Evolutionary conservation across 1,140 invertebrate genomes (phyloP), one percentile per base, ranked within the genome.

Genomic region (Pseudomyrmex sp.): DNA sequence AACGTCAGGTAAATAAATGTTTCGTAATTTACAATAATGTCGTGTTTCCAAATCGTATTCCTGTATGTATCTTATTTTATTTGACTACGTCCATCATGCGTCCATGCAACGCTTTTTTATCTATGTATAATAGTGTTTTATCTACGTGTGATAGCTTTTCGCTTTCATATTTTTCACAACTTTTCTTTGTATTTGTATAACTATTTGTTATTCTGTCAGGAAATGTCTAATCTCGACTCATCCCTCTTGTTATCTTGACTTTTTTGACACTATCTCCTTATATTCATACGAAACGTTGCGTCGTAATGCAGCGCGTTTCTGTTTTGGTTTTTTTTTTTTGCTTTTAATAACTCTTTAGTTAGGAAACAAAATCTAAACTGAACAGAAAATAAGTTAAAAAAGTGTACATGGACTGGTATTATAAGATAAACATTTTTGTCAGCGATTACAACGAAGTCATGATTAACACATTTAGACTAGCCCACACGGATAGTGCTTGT

Each of bases 1-100:
- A 88, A 89, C 86, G 88, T 87, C 82, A 91, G 90, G 85, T 92
- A 89, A 91, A 90, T 91, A 90, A 90, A 91, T 91, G 89, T 92
- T 92, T 91, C 90, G 87, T 92, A 91, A 91, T 91, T 93, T 88
- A 88, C 89, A 89, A 91, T 86, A 87, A 89, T 48, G 58, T 58
- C 62, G 88, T 85, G 85, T 83, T 88, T 84, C 69, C 82, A 61
- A 72, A 74, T 83, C 52, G 7, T 88, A 13, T 18, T 54, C 13
- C 50, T 23, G 59, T 35, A 68, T 4, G n/a, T 18, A 50, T 59
- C 8, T 50, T 46, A 48, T 65, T 70, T 12, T 26, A 35, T 20
- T 20, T 35, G 35, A 35, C 35, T 35, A 35, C 5, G 26, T 62
- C 63, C 52, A 50, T 61, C 18, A 54, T 48, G 18, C 44, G 72